Evolutionary conservation across 2,797 vertebrate genomes (phyloP), one percentile per base, ranked within the genome.

Genomic region (Sebastiscus tertius): DNA sequence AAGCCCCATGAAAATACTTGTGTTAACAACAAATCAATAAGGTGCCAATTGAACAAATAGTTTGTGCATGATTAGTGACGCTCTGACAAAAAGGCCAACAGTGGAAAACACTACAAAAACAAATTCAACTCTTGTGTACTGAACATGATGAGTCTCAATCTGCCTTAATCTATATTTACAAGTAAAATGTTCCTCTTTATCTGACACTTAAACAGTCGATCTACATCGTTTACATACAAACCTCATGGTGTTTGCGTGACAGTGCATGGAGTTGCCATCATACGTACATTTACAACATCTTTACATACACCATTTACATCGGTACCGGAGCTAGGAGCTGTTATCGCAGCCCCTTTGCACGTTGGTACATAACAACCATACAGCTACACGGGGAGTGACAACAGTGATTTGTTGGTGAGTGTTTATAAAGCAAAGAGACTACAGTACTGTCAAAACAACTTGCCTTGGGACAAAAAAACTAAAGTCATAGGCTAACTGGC

Each of bases 241-340:
- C 88, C 80, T 88, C 76, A 63, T 73, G 77, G 68, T 75, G 86
- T 87, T 73, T 75, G 80, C 62, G 82, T 77, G 81, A 92, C 87
- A 80, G 86, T 89, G 84, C 72, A 79, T 79, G 82, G 81, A 90
- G 83, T 90, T 72, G 81, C 81, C 79, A 78, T 90, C 87, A 82
- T 67, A 92, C 80, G 62, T 75, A 92, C 90, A 89, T 90, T 90
- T 91, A 94, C 87, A 89, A 88, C 80, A 88, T 91, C 83, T 91
- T 93, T 88, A 91, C 88, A 91, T 85, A 91, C 79, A 91, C 84
- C 80, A 87, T 89, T 91, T 91, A 91, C 91, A 91, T 79, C 70
- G 55, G 93, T 90, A 93, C 90, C 92, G 89, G 88, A 83, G 90
- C 88, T 27, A 63, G 76, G 84, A 89, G 88, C 81, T 65, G 13